Evolutionary conservation across 1,140 invertebrate genomes (phyloP).

Genomic region (Cecropterus lyciades): DNA sequence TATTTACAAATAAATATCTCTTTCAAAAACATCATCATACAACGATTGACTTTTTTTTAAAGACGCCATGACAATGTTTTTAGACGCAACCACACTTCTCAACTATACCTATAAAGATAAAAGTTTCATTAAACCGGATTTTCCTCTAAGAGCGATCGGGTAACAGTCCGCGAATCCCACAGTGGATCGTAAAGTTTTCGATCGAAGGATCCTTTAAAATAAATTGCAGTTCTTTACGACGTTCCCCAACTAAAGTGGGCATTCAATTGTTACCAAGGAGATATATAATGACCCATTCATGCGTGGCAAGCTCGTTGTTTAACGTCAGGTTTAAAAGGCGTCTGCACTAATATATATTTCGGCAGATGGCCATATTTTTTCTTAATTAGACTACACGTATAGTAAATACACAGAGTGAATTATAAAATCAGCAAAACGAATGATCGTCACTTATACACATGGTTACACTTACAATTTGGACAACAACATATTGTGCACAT

Average conservation of each 20-base stretch:
- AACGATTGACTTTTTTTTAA: background rate
- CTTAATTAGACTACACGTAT: too few relatives aligned
- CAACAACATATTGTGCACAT: too few relatives aligned
- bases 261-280: slow-evolving; percentile 19
- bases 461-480: too few relatives aligned
- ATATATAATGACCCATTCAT: slow-evolving; percentile 1
- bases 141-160: slow-evolving; percentile 23
- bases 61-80: background rate
- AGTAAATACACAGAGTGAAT: too few relatives aligned
- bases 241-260: slow-evolving; percentile 6
- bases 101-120: slow-evolving; percentile 14
- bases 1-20: too few relatives aligned
- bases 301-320: background rate
- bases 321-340: background rate
- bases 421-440: too few relatives aligned
- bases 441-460: too few relatives aligned
- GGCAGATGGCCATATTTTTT: too few relatives aligned
- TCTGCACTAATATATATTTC: too few relatives aligned
- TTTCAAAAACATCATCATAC: too few relatives aligned
- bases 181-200: slow-evolving; percentile 25
- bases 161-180: slow-evolving; percentile 25
- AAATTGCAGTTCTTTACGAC: slow-evolving; percentile 23
- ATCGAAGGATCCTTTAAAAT: slow-evolving; percentile 29
- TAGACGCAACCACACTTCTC: background rate
- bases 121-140: slow-evolving; percentile 20